A percentile compares a stretch with the other conserved stretches of the same genome.
These are phyloP conservation scores for Gryllus bimaculatus DNA, from an alignment of 1,140 invertebrate species.

Conservation along the genomic window DNA sequence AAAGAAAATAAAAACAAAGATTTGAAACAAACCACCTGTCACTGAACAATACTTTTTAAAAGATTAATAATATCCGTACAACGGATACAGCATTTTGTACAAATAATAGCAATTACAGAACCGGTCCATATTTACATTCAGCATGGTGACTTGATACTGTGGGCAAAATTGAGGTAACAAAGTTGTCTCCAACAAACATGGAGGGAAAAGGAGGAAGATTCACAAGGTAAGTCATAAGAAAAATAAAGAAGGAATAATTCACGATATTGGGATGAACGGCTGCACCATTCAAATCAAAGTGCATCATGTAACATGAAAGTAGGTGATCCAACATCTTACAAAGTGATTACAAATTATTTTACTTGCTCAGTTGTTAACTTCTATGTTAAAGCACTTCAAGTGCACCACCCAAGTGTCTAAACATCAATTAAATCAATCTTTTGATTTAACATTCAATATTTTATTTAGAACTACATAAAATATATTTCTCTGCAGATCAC, in stretches of 20 bases:
- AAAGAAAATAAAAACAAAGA: conserved; percentile 7
- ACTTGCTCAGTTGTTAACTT: conserved; percentile 8
- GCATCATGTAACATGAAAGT: conserved; percentile 11
- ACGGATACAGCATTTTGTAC: conserved; percentile 21
- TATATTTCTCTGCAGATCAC: conserved; percentile 20
- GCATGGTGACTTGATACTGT: conserved; percentile 21
- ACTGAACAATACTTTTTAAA: conserved; percentile 16
- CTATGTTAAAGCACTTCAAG: conserved; percentile 18
- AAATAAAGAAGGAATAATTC: not conserved
- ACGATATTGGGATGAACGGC: not conserved
- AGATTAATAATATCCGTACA: conserved; percentile 17
- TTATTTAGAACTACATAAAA: conserved; percentile 15
- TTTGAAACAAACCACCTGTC: conserved; percentile 17
- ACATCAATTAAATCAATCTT: conserved; percentile 7
- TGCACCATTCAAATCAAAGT: not conserved
- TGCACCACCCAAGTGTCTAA: conserved; percentile 9
- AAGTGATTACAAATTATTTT: conserved; percentile 14
- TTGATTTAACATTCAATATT: not conserved
- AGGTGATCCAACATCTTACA: conserved; percentile 11
- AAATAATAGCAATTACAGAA: conserved; percentile 21
- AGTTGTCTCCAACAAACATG: conserved; percentile 16
- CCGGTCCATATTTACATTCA: conserved; percentile 20
- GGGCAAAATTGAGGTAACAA: conserved; percentile 21
- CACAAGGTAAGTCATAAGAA: not conserved
- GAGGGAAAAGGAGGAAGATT: not conserved